Percentiles rank a stretch among this genome's conserved stretches.
phyloP scores from a whole-genome alignment of 1,140 invertebrate genomes.

The Hermatobates lingyangjiaoensis region DNA sequence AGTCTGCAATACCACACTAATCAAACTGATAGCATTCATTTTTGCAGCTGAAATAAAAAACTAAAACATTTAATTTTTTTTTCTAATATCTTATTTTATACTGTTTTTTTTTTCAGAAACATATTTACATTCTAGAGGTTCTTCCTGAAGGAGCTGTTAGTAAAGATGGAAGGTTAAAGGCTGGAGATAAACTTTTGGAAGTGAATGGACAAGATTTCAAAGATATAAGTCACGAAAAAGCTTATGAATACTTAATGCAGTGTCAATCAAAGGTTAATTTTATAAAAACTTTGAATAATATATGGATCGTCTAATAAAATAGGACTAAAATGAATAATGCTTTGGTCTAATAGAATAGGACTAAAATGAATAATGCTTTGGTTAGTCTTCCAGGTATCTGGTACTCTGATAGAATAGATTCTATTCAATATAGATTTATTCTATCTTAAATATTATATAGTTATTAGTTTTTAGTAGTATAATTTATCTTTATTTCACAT shows the following conservation, averaged over 20 bases:
- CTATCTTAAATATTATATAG: background rate
- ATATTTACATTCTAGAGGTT: conserved; percentile 81
- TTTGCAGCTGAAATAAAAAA: too few relatives aligned
- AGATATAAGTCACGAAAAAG: conserved; percentile 39
- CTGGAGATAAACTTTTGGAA: conserved; percentile 85
- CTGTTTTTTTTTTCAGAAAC: conserved; percentile 49
- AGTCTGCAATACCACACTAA: too few relatives aligned
- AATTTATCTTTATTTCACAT: too few relatives aligned
- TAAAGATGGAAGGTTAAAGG: conserved; percentile 71
- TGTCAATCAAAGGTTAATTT: conserved; percentile 39
- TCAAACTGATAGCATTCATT: too few relatives aligned
- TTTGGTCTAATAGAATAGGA: background rate
- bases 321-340: conserved; percentile 11
- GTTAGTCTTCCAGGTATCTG: background rate
- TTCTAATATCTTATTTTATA: too few relatives aligned
- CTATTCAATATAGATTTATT: background rate
- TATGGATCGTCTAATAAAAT: too few relatives aligned
- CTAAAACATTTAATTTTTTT: too few relatives aligned
- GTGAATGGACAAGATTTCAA: conserved; percentile 62
- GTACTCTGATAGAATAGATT: background rate
- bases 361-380: conserved; percentile 11
- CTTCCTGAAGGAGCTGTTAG: conserved; percentile 79
- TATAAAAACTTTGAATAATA: conserved; percentile 3
- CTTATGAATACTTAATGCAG: conserved; percentile 48
- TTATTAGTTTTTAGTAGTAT: too few relatives aligned